Conservation (phyloP, 2,888 invertebrate species). For the Eristalinus sepulchralis region DNA sequence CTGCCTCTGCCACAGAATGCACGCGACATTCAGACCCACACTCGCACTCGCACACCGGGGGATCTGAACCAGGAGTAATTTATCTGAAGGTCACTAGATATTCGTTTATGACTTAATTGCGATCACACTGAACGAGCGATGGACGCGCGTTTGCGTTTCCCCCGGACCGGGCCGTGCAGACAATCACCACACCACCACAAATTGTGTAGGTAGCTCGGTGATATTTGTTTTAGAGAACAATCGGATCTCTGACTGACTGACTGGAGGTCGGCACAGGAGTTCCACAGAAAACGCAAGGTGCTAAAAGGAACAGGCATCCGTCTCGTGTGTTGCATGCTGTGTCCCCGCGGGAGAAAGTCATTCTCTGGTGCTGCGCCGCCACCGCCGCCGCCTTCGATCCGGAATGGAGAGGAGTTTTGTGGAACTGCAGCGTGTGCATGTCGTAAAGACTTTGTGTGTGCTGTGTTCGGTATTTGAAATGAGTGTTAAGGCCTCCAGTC, state of each 20-base stretch:
- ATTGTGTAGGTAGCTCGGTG: constrained; percentile 55
- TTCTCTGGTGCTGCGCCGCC: not conserved
- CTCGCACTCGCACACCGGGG: constrained; percentile 54
- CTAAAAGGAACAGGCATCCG: constrained; percentile 48
- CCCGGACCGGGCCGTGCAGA: not conserved
- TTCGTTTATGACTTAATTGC: constrained; percentile 69
- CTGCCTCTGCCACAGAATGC: constrained; percentile 1
- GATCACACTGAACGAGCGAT: constrained; percentile 29
- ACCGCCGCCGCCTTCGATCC: constrained; percentile 19
- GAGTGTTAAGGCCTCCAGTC: constrained; percentile 37
- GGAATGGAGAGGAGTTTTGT: constrained; percentile 9
- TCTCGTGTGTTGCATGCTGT: constrained; percentile 8
- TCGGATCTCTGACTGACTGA: constrained; percentile 31
- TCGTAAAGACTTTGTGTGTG: constrained; percentile 31
- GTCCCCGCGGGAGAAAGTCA: constrained; percentile 21
- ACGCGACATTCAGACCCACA: constrained; percentile 52
- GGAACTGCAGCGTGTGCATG: constrained; percentile 66
- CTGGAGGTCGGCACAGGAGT: constrained; percentile 18
- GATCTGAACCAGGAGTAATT: constrained; percentile 30
- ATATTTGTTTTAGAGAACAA: constrained; percentile 68
- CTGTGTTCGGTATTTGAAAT: not conserved
- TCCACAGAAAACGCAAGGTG: constrained; percentile 61
- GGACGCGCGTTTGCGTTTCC: constrained; percentile 8
- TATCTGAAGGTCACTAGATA: constrained; percentile 51
- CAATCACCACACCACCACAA: constrained; percentile 52